Evolutionary conservation across 2,888 invertebrate genomes (phyloP).

Genomic region (Lottia scabra): DNA sequence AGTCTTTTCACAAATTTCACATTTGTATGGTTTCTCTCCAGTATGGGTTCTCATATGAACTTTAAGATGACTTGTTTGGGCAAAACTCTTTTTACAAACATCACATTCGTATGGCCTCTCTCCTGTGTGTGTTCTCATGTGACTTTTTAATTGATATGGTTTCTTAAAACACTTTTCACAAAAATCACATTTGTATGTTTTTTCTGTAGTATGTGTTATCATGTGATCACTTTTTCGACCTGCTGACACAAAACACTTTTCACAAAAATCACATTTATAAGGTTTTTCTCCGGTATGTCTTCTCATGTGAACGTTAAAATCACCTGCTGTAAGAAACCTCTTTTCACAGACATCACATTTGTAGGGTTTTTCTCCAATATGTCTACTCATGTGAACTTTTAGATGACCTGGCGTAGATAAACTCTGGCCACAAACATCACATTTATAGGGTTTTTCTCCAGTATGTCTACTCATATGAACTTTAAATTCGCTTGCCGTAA

Average conservation of each 20-base stretch:
- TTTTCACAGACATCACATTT: too few relatives aligned
- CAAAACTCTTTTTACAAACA: neutral
- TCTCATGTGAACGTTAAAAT: neutral
- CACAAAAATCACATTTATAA: neutral
- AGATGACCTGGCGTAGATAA: neutral
- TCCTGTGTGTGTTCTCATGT: neutral
- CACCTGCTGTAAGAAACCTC: too few relatives aligned
- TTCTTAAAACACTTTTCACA: neutral
- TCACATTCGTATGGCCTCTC: neutral
- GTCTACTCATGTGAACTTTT: neutral
- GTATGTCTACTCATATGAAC: neutral
- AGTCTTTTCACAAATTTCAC: neutral
- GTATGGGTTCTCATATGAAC: neutral
- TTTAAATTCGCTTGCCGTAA: too few relatives aligned
- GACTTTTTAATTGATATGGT: too few relatives aligned
- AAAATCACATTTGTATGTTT: neutral
- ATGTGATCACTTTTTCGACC: too few relatives aligned
- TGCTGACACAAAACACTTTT: neutral
- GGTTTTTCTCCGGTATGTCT: neutral
- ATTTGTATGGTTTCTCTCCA: neutral
- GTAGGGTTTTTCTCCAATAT: too few relatives aligned
- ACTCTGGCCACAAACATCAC: neutral
- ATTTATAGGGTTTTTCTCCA: neutral
- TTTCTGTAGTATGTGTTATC: neutral
- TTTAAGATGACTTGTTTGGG: too few relatives aligned